Evolutionary conservation across 2,113 vertebrate species (phyloP).

Genomic region (Thunnus thynnus): DNA sequence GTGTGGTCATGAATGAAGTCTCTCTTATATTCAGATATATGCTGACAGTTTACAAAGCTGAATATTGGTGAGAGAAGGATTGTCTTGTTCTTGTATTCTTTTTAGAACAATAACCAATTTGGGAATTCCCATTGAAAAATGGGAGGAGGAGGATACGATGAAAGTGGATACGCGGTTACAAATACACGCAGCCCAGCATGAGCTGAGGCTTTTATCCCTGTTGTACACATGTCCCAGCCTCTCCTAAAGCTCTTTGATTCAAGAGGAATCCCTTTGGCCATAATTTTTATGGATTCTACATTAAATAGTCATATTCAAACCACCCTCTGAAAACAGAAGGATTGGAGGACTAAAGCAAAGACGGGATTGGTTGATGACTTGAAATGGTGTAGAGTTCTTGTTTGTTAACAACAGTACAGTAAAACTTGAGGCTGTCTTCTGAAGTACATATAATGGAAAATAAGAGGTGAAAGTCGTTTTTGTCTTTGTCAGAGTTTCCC

Average conservation of each 20-base stretch:
- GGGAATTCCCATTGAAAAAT: conserved; percentile 16
- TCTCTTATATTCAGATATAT: background rate
- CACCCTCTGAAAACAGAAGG: conserved; percentile 19
- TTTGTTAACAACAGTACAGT: background rate
- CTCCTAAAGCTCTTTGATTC: conserved; percentile 46
- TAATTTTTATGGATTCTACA: conserved; percentile 42
- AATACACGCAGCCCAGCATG: conserved; percentile 21
- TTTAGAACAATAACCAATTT: conserved; percentile 33
- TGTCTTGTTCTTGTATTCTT: conserved; percentile 10
- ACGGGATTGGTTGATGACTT: background rate
- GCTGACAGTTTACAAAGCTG: conserved; percentile 13
- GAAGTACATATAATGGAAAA: conserved; percentile 16
- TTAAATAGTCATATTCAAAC: conserved; percentile 27
- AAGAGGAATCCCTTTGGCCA: conserved; percentile 18
- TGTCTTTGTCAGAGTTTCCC: background rate
- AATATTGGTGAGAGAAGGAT: background rate
- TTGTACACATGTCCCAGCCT: conserved; percentile 26
- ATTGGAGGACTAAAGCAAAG: background rate
- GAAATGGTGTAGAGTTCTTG: background rate
- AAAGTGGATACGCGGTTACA: conserved; percentile 23
- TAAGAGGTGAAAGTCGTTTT: conserved; percentile 6
- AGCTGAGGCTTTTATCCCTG: conserved; percentile 47
- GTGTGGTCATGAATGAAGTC: conserved; percentile 12
- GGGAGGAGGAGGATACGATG: conserved; percentile 9
- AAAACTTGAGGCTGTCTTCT: conserved; percentile 11